Evolutionary conservation across 2,797 vertebrate genomes (phyloP).

Genomic region (Pangasius sanitwongsei): DNA sequence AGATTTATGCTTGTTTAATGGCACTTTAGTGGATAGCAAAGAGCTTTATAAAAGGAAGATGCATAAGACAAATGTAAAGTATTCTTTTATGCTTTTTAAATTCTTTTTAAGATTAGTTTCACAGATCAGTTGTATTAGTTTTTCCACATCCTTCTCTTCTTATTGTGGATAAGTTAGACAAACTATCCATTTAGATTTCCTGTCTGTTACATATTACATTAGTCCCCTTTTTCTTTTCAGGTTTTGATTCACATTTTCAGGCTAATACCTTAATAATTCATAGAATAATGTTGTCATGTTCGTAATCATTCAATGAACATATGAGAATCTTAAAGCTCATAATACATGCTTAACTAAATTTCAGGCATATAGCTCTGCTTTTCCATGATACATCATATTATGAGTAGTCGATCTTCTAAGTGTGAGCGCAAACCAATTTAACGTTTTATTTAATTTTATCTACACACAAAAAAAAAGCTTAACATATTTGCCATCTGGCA

Average conservation of each 20-base stretch:
- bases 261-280: not conserved
- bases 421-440: not conserved
- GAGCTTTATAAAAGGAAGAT: not conserved
- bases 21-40: constrained; percentile 34
- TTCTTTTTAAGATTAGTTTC: not conserved
- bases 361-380: not conserved
- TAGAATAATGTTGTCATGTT: not conserved
- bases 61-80: not conserved
- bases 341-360: not conserved
- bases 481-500: not conserved
- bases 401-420: not conserved
- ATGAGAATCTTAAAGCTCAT: not conserved
- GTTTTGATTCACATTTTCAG: not conserved
- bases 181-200: no score
- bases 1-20: constrained; percentile 48
- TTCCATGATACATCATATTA: not conserved
- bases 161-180: not conserved
- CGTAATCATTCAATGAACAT: not conserved
- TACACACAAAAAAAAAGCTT: not conserved
- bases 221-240: not conserved
- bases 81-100: not conserved
- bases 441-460: not conserved
- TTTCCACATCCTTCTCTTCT: not conserved
- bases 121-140: not conserved
- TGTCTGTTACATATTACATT: not conserved